Conservation (phyloP, 53 echinoderm and acorn worm genomes). For the Echinarachnius parma region DNA sequence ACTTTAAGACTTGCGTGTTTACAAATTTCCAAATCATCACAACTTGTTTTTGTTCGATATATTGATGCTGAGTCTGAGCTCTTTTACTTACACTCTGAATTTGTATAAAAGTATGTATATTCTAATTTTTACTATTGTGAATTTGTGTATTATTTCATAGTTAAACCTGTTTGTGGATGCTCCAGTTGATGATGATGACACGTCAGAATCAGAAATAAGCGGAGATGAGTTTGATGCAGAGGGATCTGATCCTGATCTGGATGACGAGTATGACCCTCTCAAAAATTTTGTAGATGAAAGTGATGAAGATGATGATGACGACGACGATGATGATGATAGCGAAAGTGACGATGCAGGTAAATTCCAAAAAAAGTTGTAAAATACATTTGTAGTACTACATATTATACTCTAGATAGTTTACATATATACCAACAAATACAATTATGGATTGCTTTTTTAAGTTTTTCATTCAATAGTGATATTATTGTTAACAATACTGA, state of each 20-base stretch:
- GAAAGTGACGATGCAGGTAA: constrained; percentile 43
- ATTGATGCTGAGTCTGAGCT: too few species aligned
- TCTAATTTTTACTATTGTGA: not conserved
- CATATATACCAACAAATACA: too few species aligned
- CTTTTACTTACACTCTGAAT: too few species aligned
- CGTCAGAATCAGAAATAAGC: constrained; percentile 15
- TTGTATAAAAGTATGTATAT: too few species aligned
- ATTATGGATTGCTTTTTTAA: too few species aligned
- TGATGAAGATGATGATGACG: constrained; percentile 37
- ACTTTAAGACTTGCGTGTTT: too few species aligned
- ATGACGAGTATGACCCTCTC: constrained; percentile 32
- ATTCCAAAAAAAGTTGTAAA: not conserved
- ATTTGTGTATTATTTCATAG: not conserved
- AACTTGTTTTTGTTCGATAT: too few species aligned
- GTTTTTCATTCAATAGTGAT: too few species aligned
- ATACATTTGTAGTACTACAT: not conserved
- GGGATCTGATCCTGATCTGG: constrained; percentile 1
- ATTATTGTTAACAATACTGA: too few species aligned
- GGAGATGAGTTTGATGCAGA: constrained; percentile 20
- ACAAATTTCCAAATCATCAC: too few species aligned
- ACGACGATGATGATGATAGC: constrained; percentile 36
- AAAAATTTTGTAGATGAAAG: constrained; percentile 20
- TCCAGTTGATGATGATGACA: constrained; percentile 31
- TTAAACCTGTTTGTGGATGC: constrained; percentile 50
- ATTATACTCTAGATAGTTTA: not conserved